phyloP scores from a whole-genome alignment of 1,140 invertebrate genomes.

The Plectus sambesii region DNA sequence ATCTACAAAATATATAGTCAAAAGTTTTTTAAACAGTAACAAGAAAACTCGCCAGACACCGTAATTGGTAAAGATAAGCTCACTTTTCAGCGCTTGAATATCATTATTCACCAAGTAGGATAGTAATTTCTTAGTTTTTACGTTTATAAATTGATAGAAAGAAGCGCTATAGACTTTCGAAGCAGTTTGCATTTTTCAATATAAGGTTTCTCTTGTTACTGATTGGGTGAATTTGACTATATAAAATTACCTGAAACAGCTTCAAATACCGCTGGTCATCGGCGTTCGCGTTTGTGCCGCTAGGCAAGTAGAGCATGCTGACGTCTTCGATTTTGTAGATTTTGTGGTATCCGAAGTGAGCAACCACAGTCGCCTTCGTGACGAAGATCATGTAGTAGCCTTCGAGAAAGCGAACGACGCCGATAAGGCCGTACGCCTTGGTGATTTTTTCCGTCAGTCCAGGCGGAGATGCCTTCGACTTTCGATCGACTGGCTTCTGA shows the following conservation, averaged over 20 bases:
- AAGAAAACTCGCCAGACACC: too few species aligned
- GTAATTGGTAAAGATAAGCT: too few species aligned
- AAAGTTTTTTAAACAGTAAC: too few species aligned
- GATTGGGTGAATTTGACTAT: too few species aligned
- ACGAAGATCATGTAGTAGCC: constrained; percentile 43
- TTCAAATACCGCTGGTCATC: constrained; percentile 40
- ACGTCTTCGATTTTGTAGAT: constrained; percentile 45
- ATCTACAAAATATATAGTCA: too few species aligned
- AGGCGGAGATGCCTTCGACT: constrained; percentile 1
- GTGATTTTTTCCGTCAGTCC: constrained; percentile 38
- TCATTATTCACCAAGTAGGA: too few species aligned
- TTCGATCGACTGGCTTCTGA: constrained; percentile 16
- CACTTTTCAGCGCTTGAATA: too few species aligned
- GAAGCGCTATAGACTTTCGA: too few species aligned
- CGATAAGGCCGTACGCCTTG: constrained; percentile 40
- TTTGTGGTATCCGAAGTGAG: constrained; percentile 32
- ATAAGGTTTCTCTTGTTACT: too few species aligned
- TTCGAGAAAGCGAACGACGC: constrained; percentile 39
- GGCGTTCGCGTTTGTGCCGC: constrained; percentile 16
- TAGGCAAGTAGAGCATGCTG: constrained; percentile 40
- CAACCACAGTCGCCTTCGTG: constrained; percentile 36
- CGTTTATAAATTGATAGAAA: background rate
- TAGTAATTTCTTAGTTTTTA: too few species aligned
- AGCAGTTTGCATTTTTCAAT: too few species aligned
- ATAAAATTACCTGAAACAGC: constrained; percentile 35